Base-by-base conservation (phyloP, 2,888 invertebrate genomes). In the Polia nebulosa region DNA sequence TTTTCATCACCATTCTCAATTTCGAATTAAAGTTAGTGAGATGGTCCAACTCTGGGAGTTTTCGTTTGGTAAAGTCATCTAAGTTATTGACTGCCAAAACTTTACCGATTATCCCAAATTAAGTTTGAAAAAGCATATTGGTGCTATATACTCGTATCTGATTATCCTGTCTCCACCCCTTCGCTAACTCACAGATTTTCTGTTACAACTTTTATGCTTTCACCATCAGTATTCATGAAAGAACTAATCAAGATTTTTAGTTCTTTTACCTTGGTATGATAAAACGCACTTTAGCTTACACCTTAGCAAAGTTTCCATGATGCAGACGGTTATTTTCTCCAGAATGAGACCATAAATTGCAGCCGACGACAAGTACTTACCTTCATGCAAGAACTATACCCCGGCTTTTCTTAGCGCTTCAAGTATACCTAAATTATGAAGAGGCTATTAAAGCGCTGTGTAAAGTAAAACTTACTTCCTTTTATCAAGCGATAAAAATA, bases 271-370 rank as follows among this genome's bases (percentile, higher is more conserved):
- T 60, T 29, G 17, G 53, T 52, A 52, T 32, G 11, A 68, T 75
- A 59, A 64, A 57, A 41, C 52, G 36, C 59, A 62, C 66, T 80
- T 73, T 62, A 70, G 57, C 70, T 68, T 72, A 70, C 73, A 76
- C 76, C 72, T 74, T 74, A 77, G 83, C 70, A 78, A 77, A 83
- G 82, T 81, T 82, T 82, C 69, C 82, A 77, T 76, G 83, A 85
- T 77, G 76, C 72, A 80, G 82, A 85, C 85, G 88, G 88, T 85
- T 88, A 87, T 86, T 88, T 86, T 86, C 70, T 84, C 80, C 80
- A 78, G 86, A 88, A 90, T 86, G 86, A 87, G 86, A 87, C 85
- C 82, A 92, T 93, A 93, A 91, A 93, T 92, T 88, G 81, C 83
- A 81, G 82, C 75, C 86, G 85, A 88, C 84, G 79, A 83, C 80